A percentile compares a stretch with the other conserved stretches of the same genome.
Evolutionary conservation across 2,888 invertebrate species (phyloP).

Genomic region (Mimumesa dahlbomi): DNA sequence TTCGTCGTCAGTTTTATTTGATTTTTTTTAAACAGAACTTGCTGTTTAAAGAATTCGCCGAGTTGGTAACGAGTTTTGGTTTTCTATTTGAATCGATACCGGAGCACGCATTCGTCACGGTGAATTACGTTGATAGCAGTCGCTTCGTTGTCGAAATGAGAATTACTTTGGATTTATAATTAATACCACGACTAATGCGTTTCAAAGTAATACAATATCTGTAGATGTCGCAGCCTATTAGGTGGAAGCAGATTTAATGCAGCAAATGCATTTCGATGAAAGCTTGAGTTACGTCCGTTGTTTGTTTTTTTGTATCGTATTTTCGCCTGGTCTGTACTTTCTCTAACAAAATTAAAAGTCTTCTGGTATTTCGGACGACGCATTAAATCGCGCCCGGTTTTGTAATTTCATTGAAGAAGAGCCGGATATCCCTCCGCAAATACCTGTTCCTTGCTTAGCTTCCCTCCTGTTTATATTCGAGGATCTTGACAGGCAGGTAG

Average conservation of each 20-base stretch:
- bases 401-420: neutral
- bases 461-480: neutral
- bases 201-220: slow-evolving; percentile 49
- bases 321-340: neutral
- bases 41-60: too few relatives aligned
- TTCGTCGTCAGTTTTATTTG: too few relatives aligned
- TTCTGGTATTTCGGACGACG: neutral
- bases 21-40: too few relatives aligned
- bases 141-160: slow-evolving; percentile 15
- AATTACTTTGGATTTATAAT: slow-evolving; percentile 50
- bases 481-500: neutral
- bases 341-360: neutral
- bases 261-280: neutral
- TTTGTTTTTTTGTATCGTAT: neutral
- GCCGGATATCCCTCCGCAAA: neutral
- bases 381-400: neutral
- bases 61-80: too few relatives aligned
- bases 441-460: neutral
- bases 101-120: neutral
- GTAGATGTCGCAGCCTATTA: slow-evolving; percentile 26
- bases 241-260: slow-evolving; percentile 11
- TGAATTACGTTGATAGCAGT: slow-evolving; percentile 2
- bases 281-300: neutral
- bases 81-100: too few relatives aligned
- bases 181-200: slow-evolving; percentile 41